phyloP scores from a whole-genome alignment of 2,797 vertebrate genomes.

The Gorsachius magnificus region DNA sequence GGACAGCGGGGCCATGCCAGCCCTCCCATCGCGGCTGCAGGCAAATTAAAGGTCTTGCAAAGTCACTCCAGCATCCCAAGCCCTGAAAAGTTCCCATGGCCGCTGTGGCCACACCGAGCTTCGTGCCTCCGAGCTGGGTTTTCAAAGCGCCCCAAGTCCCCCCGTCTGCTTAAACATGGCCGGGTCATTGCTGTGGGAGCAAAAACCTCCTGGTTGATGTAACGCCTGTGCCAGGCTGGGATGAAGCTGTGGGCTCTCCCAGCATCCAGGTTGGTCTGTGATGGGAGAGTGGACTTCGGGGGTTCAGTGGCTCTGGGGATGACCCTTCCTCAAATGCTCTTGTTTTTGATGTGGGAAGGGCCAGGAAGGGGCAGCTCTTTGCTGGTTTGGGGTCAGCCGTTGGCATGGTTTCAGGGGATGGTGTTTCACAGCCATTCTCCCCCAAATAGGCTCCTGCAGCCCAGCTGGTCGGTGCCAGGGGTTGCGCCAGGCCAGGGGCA shows the following conservation, averaged over 20 bases:
- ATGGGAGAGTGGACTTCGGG: background rate
- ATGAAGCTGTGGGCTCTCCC: background rate
- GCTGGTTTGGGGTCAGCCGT: background rate
- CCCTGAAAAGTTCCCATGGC: background rate
- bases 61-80: background rate
- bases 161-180: rapidly evolving
- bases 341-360: background rate
- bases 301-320: background rate
- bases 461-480: rapidly evolving
- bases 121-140: background rate
- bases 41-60: background rate
- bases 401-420: rapidly evolving
- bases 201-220: background rate
- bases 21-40: rapidly evolving
- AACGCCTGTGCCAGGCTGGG: background rate
- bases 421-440: background rate
- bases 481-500: rapidly evolving
- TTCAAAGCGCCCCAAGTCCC: background rate
- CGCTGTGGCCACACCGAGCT: rapidly evolving
- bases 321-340: background rate
- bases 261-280: rapidly evolving
- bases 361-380: rapidly evolving
- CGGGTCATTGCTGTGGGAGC: background rate
- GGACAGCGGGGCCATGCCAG: background rate
- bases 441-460: background rate